Conservation (phyloP, 2,888 invertebrate species). For the Nezara viridula region DNA sequence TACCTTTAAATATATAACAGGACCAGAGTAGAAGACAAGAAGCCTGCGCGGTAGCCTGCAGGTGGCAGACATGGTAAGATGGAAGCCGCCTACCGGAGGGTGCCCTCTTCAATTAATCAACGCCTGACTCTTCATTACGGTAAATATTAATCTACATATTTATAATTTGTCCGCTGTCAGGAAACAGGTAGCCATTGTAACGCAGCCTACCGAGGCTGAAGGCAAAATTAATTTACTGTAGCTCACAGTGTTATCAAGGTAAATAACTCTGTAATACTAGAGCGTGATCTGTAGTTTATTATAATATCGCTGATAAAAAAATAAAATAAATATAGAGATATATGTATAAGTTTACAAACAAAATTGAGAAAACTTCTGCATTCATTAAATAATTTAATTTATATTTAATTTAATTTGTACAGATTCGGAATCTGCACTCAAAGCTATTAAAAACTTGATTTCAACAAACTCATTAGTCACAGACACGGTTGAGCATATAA, state of each 20-base stretch:
- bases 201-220: neutral
- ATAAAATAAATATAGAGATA: too few species aligned
- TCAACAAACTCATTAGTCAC: too few species aligned
- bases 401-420: too few species aligned
- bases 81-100: neutral
- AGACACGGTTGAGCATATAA: too few species aligned
- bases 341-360: too few species aligned
- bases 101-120: constrained; percentile 18
- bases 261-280: neutral
- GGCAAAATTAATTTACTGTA: neutral
- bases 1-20: neutral
- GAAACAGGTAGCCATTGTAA: neutral
- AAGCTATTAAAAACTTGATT: too few species aligned
- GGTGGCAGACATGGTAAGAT: neutral
- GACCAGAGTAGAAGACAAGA: neutral
- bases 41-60: neutral
- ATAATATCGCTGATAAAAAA: too few species aligned
- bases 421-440: too few species aligned
- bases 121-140: constrained; percentile 21
- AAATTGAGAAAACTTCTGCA: too few species aligned
- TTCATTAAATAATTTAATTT: too few species aligned
- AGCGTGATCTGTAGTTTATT: neutral
- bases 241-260: neutral
- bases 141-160: constrained; percentile 48
- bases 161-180: constrained; percentile 39